Percentiles rank a stretch among this genome's conserved stretches.
These are phyloP conservation scores for Trachelus iudaicus DNA, from an alignment of 2,888 invertebrate genomes.

Conservation along the genomic window DNA sequence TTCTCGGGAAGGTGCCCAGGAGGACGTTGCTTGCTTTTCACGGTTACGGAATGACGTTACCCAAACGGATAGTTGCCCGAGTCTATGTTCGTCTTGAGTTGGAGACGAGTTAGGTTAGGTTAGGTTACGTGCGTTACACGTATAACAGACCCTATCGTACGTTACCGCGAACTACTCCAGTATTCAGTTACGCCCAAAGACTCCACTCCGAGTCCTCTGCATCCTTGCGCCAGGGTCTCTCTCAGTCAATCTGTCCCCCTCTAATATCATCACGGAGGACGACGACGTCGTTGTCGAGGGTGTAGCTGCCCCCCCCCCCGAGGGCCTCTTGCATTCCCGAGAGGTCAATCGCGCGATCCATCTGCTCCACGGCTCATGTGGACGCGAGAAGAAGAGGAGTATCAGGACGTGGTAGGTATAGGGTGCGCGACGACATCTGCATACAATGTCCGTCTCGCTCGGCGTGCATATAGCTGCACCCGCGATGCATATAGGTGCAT, in stretches of 20 bases:
- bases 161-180: background rate
- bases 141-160: background rate
- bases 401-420: background rate
- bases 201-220: background rate
- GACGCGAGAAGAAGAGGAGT: background rate
- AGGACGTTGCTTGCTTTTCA: background rate
- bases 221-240: background rate
- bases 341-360: conserved; percentile 43
- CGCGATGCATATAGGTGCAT: background rate
- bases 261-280: background rate
- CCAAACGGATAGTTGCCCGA: background rate
- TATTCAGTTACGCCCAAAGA: background rate
- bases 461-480: background rate
- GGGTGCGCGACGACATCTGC: conserved; percentile 31
- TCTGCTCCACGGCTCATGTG: conserved; percentile 22
- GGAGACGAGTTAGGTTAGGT: background rate
- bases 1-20: background rate
- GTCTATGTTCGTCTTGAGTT: background rate
- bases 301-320: background rate
- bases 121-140: background rate
- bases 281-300: background rate
- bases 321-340: conserved; percentile 37
- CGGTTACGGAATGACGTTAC: background rate
- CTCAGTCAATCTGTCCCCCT: background rate
- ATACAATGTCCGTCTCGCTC: conserved; percentile 42